Base-by-base conservation (phyloP, 2,113 vertebrate genomes). In the Myotis brandtii region DNA sequence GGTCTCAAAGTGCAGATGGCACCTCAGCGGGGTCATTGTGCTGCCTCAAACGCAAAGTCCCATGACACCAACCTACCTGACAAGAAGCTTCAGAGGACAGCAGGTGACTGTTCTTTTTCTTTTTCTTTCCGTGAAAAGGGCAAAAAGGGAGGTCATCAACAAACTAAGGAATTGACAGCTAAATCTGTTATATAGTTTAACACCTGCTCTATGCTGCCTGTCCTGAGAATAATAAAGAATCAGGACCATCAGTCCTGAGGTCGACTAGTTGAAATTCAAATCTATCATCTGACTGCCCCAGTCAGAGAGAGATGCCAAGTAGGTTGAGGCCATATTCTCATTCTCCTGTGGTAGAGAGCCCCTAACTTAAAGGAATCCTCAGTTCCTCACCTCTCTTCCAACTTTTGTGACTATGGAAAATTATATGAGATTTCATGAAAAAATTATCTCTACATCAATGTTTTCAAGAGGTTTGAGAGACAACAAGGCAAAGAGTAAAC, bases 1-100 rank as follows among this genome's bases (percentile, higher is more conserved):
- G 62, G 94, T 86, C 43, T 92, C 64, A 12, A 40, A 13, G 72
- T 64, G 67, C 96, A 94, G 79, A 96, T 18, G 95, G 96, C 43
- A 18, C 43, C 67, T 85, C 72, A 34, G 86, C 81, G 59, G 85
- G 81, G 54, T 59, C 50, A 86, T 48, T 64, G 32, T 46, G 30
- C 69, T 88, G 50, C 48, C 89, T 9, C 48, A 80, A 37, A 72
- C 59, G 88, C 50, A 18, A 69, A 70, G 34, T 40, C 34, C 69
- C 85, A 37, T 0, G 2, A 66, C 2, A 20, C 73, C 62, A 25
- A 34, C 37, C 18, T 30, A 77, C 46, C 59, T 86, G 94, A 96
- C 13, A 82, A 66, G 50, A 69, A 30, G 23, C n/a, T 93, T 81
- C 43, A 59, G 87, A 86, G 21, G 46, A 70, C 43, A 91, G 69